phyloP scores from a whole-genome alignment of 2,113 vertebrate genomes.

The Gambusia affinis region DNA sequence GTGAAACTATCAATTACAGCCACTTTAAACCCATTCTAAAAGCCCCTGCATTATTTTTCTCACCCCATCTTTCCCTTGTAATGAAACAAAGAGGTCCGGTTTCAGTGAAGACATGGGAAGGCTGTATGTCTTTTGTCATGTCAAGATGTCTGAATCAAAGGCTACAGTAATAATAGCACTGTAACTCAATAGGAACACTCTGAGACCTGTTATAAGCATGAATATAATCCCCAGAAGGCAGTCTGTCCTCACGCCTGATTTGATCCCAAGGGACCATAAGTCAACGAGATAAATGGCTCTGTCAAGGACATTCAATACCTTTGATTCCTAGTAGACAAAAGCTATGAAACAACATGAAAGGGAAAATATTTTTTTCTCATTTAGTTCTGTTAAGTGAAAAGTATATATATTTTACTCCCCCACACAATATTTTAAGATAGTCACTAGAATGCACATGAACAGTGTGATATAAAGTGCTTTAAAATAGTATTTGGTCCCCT shows the following conservation, averaged over 20 bases:
- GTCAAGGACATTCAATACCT: constrained; percentile 62
- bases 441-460: not conserved
- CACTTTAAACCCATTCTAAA: constrained; percentile 23
- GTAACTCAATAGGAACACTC: constrained; percentile 54
- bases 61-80: not conserved
- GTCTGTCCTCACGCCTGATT: constrained; percentile 54
- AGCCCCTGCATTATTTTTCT: constrained; percentile 10
- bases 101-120: constrained; percentile 42
- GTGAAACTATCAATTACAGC: constrained; percentile 19
- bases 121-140: constrained; percentile 49
- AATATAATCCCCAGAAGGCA: constrained; percentile 51
- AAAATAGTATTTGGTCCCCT: too few species aligned
- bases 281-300: constrained; percentile 71
- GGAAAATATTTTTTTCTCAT: constrained; percentile 41
- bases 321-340: constrained; percentile 64
- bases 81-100: constrained; percentile 41
- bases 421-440: not conserved
- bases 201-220: constrained; percentile 44
- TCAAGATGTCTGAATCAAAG: constrained; percentile 46
- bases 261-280: constrained; percentile 64
- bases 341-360: constrained; percentile 44
- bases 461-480: not conserved
- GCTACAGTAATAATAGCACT: constrained; percentile 55
- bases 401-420: not conserved
- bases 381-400: constrained; percentile 47